phyloP scores from a whole-genome alignment of 2,797 vertebrate species.

The Mustela erminea region DNA sequence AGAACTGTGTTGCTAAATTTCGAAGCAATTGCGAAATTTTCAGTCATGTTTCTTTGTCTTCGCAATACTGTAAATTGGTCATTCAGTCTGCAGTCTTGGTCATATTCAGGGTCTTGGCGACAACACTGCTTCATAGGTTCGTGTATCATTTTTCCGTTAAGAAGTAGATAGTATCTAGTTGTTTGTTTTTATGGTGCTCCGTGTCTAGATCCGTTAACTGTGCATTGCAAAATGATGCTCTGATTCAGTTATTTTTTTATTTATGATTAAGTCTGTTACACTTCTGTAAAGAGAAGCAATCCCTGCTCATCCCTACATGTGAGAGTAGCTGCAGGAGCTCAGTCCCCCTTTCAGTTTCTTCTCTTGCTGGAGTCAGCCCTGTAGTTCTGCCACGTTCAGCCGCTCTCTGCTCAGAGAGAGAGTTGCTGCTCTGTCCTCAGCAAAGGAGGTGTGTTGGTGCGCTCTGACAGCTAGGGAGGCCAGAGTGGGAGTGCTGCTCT shows the following conservation, averaged over 20 bases:
- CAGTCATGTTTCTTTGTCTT: neutral
- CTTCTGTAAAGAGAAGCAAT: neutral
- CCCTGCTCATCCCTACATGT: neutral
- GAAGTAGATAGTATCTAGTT: neutral
- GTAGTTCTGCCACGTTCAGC: neutral
- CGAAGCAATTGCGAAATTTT: neutral
- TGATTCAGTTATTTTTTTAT: neutral
- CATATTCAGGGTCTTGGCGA: neutral
- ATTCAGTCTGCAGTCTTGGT: neutral
- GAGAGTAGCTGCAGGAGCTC: neutral
- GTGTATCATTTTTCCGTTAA: neutral
- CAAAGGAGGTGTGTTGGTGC: neutral
- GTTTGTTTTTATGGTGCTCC: neutral
- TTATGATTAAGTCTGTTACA: neutral
- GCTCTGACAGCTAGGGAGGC: neutral
- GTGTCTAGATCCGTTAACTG: neutral
- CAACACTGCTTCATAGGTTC: neutral
- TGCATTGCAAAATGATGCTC: constrained; percentile 17
- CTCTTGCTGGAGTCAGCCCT: neutral
- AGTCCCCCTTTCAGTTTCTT: neutral
- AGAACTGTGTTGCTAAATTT: constrained; percentile 31
- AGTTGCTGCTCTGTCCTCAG: neutral
- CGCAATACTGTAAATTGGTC: neutral
- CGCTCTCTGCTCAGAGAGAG: neutral
- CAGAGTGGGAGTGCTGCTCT: neutral